Base-by-base conservation (phyloP, 2,113 vertebrate genomes). In the Lophotis ruficrista region DNA sequence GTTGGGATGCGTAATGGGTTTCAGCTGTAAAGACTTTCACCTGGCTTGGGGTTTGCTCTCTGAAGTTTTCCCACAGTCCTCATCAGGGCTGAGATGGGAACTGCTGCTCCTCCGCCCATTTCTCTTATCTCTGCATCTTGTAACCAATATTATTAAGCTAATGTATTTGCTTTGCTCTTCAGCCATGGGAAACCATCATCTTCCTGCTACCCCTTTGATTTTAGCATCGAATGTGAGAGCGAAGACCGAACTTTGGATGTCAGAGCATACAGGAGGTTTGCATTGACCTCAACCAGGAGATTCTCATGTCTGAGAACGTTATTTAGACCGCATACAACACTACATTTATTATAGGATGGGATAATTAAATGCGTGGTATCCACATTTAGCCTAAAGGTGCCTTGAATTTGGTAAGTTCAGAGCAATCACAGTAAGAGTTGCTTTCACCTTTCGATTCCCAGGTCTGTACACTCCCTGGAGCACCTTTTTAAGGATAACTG, bases 21-120 rank as follows among this genome's bases (percentile, higher is more conserved):
- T 82, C 93, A 91, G 88, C 91, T 89, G 70, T 79, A 85, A 65
- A 0, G 13, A 65, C 82, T 96, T 81, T 94, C 82, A 82, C 93
- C 90, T 7, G 1, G 23, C 58, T 76, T 87, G 80, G 87, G 86
- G 87, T 92, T 95, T 86, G 78, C 69, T 90, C 57, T 6, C 47
- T 61, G n/a, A 30, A 88, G 79, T 90, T 97, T 97, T 97, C 94
- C 94, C 95, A 97, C 90, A 90, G 87, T 94, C 48, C 84, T 89
- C 64, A 61, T 91, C 38, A 93, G 57, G 51, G 82, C 72, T 93
- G 43, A 78, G 93, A 84, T 94, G 96, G 69, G 90, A 96, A 97
- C 54, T 91, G 83, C 68, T 72, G 50, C 73, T 96, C 95, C 90
- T 43, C 92, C 89, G 80, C 97, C 92, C 90, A 73, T 69, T 82